Evolutionary conservation across 2,113 vertebrate species (phyloP), one percentile per base, ranked within the genome.

Genomic region (Channa argus): DNA sequence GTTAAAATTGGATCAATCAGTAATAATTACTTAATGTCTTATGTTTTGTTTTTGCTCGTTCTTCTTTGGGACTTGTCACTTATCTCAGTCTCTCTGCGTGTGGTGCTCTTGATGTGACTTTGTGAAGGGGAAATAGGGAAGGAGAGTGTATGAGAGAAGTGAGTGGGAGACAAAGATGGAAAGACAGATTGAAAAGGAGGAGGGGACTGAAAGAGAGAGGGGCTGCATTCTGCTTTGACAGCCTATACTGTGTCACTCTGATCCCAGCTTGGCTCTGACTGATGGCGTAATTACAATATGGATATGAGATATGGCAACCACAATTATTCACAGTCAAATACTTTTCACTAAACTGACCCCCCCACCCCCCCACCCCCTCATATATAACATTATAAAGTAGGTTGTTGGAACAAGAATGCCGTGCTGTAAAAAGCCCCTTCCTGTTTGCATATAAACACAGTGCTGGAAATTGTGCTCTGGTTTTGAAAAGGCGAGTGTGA

Each of bases 211-310:
- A 46, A 47, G 56, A 14, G 36, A 43, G 45, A 50, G 60, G 36
- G n/a, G 34, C 51, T 67, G 46, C 71, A 15, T 74, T 69, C 55
- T 71, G 67, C 60, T 15, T 74, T 79, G 79, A 89, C 87, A 83
- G 82, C 45, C 52, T 52, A 78, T 75, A 85, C 74, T 86, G 67
- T 79, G 71, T 80, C 79, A 66, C 62, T 84, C 39, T 79, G 75
- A 82, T 80, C 82, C 75, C 60, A 41, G 85, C 79, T 72, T 64
- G 68, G 49, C 59, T 82, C 74, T 87, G 84, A 91, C 80, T 90
- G 85, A 88, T 88, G 77, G 80, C 71, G 78, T 86, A 71, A 90
- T 89, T 86, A 87, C 74, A 87, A 81, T 84, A 80, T 84, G 73
- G 80, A 84, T 88, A 86, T 82, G 77, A 83, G 72, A 78, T 85